phyloP scores from a whole-genome alignment of 1,140 invertebrate genomes.

The Stenopsyche tienmushanensis region DNA sequence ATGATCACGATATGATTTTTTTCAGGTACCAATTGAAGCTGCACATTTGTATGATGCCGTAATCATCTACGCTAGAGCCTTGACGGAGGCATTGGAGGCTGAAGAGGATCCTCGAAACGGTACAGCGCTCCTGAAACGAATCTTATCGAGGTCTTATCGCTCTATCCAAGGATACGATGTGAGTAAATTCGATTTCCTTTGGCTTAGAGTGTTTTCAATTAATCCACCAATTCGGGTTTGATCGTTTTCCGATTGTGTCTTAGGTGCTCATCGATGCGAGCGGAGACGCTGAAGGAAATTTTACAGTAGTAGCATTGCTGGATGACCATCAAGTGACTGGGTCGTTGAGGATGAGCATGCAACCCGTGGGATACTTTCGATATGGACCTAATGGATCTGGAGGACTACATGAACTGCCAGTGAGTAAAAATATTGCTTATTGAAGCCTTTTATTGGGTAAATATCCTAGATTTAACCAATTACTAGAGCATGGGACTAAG shows the following conservation, averaged over 20 bases:
- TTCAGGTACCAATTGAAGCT: slow-evolving; percentile 79
- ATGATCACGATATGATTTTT: neutral
- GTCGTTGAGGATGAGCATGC: slow-evolving; percentile 61
- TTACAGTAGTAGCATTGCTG: slow-evolving; percentile 76
- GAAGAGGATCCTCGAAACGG: slow-evolving; percentile 72
- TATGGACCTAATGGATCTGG: slow-evolving; percentile 58
- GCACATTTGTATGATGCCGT: slow-evolving; percentile 88
- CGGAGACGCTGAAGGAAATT: slow-evolving; percentile 90
- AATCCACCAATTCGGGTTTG: no score
- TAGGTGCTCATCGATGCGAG: slow-evolving; percentile 82
- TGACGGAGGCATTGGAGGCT: slow-evolving; percentile 68
- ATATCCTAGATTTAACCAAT: no score
- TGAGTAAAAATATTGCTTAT: slow-evolving; percentile 42
- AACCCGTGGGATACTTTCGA: slow-evolving; percentile 72
- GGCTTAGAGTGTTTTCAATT: neutral
- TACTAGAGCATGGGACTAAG: no score
- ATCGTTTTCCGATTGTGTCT: neutral
- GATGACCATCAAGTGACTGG: slow-evolving; percentile 56
- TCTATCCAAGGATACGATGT: slow-evolving; percentile 77
- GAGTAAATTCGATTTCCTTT: slow-evolving; percentile 46
- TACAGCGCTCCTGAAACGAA: slow-evolving; percentile 66
- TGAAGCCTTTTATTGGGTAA: no score
- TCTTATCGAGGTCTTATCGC: slow-evolving; percentile 72
- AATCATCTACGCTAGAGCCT: slow-evolving; percentile 77
- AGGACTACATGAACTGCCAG: slow-evolving; percentile 44